Base-by-base conservation (phyloP, 2,113 vertebrate genomes). In the Grus americana region DNA sequence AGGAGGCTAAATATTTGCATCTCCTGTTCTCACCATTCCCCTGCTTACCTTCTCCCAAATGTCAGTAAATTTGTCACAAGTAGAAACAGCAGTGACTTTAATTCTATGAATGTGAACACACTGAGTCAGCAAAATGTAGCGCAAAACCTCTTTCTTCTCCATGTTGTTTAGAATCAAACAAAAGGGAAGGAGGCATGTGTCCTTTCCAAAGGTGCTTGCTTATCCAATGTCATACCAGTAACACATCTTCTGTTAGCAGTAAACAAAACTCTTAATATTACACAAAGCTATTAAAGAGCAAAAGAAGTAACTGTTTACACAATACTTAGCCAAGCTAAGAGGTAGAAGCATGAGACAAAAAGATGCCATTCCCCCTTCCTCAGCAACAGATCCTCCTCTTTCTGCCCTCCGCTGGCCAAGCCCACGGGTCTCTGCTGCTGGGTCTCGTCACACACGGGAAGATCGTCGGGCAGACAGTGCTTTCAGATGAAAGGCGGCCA, bases 191-290 rank as follows among this genome's bases (percentile, higher is more conserved):
- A 71, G 47, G 38, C 30, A 57, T 4, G 8, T 59, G 94, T 89
- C 78, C 71, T 81, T 93, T 82, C 42, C 66, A 87, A 90, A 91
- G 70, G 90, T 38, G 11, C n/a, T 79, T 83, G 44, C 50, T 88
- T 75, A 65, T n/a, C 50, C 15, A 5, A 40, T 23, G 24, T 68
- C 22, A 0, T 26, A 75, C 30, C 67, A 93, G 46, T 30, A 59
- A 75, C 78, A 71, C 87, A 66, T 54, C 65, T 76, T 85, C 89
- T 96, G 84, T 91, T 95, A 87, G 62, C 73, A 96, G 73, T 90
- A 95, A 94, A 92, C 87, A 95, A 52, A 57, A 36, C 49, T 68
- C 44, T 73, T 66, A 40, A 73, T 62, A 92, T 38, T 76, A 84
- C 92, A 84, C 84, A 92, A 87, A 95, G 57, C 16, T 71, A 72